These are phyloP conservation scores for Scytalopus superciliaris DNA, from an alignment of 2,113 vertebrate species.

Conservation along the genomic window DNA sequence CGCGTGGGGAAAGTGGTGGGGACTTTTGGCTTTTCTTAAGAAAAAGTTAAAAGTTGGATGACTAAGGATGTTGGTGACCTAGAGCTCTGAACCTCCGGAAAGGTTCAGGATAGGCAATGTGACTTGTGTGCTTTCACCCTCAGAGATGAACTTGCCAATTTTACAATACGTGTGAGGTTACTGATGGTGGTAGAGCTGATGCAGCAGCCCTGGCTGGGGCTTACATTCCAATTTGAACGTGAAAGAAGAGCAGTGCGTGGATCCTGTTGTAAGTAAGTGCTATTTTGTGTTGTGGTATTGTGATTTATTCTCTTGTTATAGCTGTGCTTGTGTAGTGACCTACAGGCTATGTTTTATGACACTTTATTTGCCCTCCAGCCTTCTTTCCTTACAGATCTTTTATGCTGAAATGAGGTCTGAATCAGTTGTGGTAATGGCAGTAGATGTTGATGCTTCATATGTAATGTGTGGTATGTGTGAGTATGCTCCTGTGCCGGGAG, in stretches of 20 bases:
- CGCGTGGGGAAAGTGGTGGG: rapidly evolving
- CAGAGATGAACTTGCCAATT: rapidly evolving
- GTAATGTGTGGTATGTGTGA: rapidly evolving
- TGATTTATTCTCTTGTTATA: not conserved
- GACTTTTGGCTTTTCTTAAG: rapidly evolving
- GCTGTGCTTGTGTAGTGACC: not conserved
- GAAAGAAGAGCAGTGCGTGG: not conserved
- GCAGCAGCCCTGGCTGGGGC: not conserved
- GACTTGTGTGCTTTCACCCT: not conserved
- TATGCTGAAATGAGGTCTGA: not conserved
- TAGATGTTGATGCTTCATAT: not conserved
- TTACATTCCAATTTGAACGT: rapidly evolving
- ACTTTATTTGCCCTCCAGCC: not conserved
- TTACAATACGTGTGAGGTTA: rapidly evolving
- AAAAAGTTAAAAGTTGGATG: not conserved
- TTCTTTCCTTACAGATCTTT: not conserved
- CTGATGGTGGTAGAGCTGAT: not conserved
- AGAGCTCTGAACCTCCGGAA: not conserved
- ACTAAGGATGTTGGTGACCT: rapidly evolving
- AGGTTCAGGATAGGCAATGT: rapidly evolving
- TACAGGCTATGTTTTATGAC: rapidly evolving
- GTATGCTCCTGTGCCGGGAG: not conserved
- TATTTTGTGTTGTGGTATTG: not conserved
- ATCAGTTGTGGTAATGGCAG: not conserved
- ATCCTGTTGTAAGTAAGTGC: not conserved